These are phyloP conservation scores for Aeoliscus strigatus DNA, from an alignment of 2,797 vertebrate species.

Conservation along the genomic window DNA sequence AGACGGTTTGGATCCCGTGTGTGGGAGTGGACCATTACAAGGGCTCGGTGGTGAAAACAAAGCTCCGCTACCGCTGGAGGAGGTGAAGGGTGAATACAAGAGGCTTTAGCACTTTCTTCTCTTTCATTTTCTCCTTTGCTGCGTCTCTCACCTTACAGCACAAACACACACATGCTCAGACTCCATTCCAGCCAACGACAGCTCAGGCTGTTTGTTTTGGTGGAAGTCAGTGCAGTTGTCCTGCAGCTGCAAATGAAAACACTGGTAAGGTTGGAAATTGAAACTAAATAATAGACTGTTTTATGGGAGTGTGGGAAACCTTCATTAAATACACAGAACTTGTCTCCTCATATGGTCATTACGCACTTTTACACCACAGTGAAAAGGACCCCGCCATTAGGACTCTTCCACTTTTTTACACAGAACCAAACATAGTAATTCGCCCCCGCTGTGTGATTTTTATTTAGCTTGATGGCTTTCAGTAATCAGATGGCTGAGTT, in stretches of 20 bases:
- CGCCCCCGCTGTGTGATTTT: too few species aligned
- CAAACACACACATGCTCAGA: not conserved
- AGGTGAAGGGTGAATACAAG: slow-evolving; percentile 39
- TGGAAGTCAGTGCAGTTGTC: slow-evolving; percentile 21
- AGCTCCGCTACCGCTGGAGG: slow-evolving; percentile 55
- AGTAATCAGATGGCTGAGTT: too few species aligned
- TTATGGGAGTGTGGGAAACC: too few species aligned
- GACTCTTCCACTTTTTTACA: too few species aligned
- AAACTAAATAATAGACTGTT: slow-evolving; percentile 20
- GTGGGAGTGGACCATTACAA: slow-evolving; percentile 56
- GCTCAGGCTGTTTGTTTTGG: slow-evolving; percentile 23
- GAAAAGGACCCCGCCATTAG: too few species aligned
- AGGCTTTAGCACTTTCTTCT: slow-evolving; percentile 17
- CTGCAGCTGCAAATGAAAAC: slow-evolving; percentile 36
- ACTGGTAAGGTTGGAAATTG: slow-evolving; percentile 24
- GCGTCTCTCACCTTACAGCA: slow-evolving; percentile 10
- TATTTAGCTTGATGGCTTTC: too few species aligned
- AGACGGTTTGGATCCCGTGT: slow-evolving; percentile 57
- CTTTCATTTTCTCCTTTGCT: slow-evolving; percentile 19
- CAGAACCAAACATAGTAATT: too few species aligned
- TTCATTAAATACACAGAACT: too few species aligned
- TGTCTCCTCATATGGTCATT: too few species aligned
- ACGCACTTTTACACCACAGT: too few species aligned
- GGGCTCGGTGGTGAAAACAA: slow-evolving; percentile 52
- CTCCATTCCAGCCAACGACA: too few species aligned